Percentiles rank a stretch among this genome's conserved stretches.
phyloP scores from a whole-genome alignment of 2,113 vertebrate species.

The Marcusenius ussheri region DNA sequence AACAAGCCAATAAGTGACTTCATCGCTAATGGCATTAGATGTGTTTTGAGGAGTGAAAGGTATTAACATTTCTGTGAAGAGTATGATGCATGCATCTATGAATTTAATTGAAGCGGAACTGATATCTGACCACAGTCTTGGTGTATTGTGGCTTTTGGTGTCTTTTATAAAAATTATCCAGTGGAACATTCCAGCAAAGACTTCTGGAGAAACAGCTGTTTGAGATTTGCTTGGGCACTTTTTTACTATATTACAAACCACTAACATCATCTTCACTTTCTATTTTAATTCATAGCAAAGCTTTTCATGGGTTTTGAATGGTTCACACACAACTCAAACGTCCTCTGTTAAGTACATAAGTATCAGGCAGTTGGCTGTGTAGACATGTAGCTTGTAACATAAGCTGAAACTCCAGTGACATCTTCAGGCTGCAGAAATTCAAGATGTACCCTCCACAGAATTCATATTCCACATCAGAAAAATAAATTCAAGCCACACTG shows the following conservation, averaged over 20 bases:
- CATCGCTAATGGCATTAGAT: background rate
- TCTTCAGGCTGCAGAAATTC: background rate
- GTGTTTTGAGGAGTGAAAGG: background rate
- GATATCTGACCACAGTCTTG: background rate
- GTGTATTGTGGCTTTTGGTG: too few relatives aligned
- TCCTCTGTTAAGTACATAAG: background rate
- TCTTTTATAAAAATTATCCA: background rate
- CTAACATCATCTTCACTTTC: background rate
- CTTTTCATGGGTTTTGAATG: background rate
- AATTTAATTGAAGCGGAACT: background rate
- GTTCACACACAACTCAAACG: background rate
- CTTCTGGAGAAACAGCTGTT: background rate
- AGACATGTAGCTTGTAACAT: background rate
- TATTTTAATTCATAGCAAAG: background rate
- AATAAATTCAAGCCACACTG: background rate
- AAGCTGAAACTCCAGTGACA: background rate
- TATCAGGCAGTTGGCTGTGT: background rate
- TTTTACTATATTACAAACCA: background rate
- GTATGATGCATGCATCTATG: background rate
- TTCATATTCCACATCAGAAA: background rate
- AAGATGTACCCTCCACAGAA: background rate
- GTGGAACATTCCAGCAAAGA: background rate
- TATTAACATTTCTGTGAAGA: background rate
- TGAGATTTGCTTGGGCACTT: background rate
- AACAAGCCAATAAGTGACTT: conserved; percentile 25